Evolutionary conservation across 2,797 vertebrate genomes (phyloP), one percentile per base, ranked within the genome.

Genomic region (Pangasius mekongensis): DNA sequence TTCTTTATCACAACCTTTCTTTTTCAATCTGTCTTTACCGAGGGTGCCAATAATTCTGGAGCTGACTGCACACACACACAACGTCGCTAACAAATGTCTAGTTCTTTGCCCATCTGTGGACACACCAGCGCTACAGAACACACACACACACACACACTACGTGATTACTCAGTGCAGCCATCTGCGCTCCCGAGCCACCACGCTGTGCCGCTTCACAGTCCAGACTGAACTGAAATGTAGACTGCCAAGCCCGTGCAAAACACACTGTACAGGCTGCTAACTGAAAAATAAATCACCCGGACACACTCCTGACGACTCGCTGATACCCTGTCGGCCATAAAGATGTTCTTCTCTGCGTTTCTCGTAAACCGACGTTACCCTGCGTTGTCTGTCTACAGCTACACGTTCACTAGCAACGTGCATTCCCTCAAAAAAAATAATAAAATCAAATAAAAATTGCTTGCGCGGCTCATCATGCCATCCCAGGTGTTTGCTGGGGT

Each of bases 181-280:
- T 87, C 80, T 89, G 88, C 30, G 81, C 2, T 36, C 56, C 6
- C 3, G 39, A 54, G 58, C 36, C 58, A 8, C 6, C 69, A 24
- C 49, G 11, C 80, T 43, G 49, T n/a, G 58, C 33, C 4, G 9
- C 78, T 83, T 86, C 67, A 8, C 88, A 76, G 66, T 43, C 80
- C 88, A 89, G 88, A 86, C 64, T 56, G 84, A 30, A 56, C 6
- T 6, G 18, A n/a, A 64, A 64, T 18, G 9, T 13, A 9, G 60
- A n/a, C 10, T 5, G 67, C 2, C n/a, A 36, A 18, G 62, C 24
- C 58, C 5, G 52, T 22, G 2, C 6, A 9, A 33, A 60, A 77
- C 13, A 0, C 67, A 24, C n/a, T 24, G 60, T 64, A 87, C 67
- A 47, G 7, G 1, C 58, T 84, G 69, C 13, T 24, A 5, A 24